phyloP scores from a whole-genome alignment of 2,113 vertebrate species.

The Etheostoma spectabile region DNA sequence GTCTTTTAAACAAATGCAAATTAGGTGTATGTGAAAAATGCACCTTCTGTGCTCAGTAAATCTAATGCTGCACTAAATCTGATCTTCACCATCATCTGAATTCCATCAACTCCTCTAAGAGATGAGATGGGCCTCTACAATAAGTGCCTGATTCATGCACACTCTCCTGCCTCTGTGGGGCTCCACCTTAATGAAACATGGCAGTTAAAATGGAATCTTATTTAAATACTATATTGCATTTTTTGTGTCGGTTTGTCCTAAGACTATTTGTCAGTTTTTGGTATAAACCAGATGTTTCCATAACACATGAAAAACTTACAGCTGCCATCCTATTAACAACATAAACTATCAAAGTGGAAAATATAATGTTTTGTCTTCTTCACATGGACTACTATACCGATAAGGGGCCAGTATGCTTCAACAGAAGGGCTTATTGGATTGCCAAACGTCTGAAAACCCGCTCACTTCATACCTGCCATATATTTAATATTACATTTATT shows the following conservation, averaged over 20 bases:
- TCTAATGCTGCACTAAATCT: slow-evolving; percentile 25
- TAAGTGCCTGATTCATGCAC: slow-evolving; percentile 11
- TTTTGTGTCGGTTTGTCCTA: neutral
- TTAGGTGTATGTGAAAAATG: slow-evolving; percentile 21
- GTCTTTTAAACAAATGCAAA: slow-evolving; percentile 36
- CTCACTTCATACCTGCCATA: neutral
- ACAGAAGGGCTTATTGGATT: neutral
- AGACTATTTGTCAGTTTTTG: neutral
- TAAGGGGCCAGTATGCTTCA: neutral
- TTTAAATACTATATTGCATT: slow-evolving; percentile 1
- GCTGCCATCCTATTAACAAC: neutral
- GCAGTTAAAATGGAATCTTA: neutral
- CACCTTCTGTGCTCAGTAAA: slow-evolving; percentile 26
- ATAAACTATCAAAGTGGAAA: neutral
- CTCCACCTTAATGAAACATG: slow-evolving; percentile 2
- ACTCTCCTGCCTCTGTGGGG: neutral
- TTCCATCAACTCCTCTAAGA: neutral
- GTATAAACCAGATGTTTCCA: neutral
- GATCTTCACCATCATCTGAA: slow-evolving; percentile 31
- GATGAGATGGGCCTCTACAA: neutral
- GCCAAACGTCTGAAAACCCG: too few species aligned
- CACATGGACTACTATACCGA: neutral
- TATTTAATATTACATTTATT: too few species aligned
- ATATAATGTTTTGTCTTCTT: neutral
- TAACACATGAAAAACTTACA: neutral